Base-by-base conservation (phyloP, 2,113 vertebrate genomes). In the Phaethornis superciliosus region DNA sequence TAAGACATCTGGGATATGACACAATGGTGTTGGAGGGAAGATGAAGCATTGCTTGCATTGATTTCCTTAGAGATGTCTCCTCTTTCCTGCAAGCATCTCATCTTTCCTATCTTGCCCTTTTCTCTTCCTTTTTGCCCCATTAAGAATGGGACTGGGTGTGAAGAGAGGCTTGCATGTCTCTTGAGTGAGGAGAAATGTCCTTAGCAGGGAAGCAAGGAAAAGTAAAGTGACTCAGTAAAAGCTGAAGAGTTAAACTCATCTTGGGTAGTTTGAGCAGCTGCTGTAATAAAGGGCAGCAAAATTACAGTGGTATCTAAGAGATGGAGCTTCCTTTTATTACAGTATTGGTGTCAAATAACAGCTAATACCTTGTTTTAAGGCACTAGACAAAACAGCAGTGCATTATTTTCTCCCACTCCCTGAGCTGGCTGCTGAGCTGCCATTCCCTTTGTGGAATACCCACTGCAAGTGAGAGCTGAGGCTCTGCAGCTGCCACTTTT, bases 321-420 rank as follows among this genome's bases (percentile, higher is more conserved):
- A 42, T 77, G 14, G 5, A 22, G 15, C 6, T 7, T 70, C 9
- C 3, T 40, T 55, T 51, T 46, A 60, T 16, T 24, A 71, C 10
- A 2, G 3, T 52, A 46, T 35, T 40, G 26, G 51, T 56, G 15
- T 40, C 12, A 91, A 56, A 40, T 84, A 51, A 52, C 6, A 71
- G 1, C 9, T 37, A 37, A 22, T 32, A 59, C 2, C 4, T 40
- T 68, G 4, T 60, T 5, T 76, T 0, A 0, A 35, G 37, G 33
- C 40, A 54, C 17, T 24, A 28, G 40, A 30, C 7, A 40, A 77
- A 89, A 10, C 7, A 33, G 13, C 2, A 65, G 15, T 37, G 9
- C 4, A 10, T 59, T 19, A 14, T 2, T 26, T 68, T 49, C 27
- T 79, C 6, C 12, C 52, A 52, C 3, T 71, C 12, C 23, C 64